Evolutionary conservation across 2,888 invertebrate genomes (phyloP).

Genomic region (Pyrrhosoma nymphula): DNA sequence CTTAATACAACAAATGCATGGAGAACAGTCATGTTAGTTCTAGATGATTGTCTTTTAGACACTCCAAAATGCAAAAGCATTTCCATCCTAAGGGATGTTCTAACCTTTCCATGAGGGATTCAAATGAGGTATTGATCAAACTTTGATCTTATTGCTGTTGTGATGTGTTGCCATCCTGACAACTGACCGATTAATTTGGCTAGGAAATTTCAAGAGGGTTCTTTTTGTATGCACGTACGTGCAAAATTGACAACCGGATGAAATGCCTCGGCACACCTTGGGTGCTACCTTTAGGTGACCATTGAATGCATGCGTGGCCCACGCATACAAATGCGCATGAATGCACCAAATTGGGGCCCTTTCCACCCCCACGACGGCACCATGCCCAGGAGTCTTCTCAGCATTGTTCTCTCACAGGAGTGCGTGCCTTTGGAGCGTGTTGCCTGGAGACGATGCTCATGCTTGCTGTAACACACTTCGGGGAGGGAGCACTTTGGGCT

Average conservation of each 20-base stretch:
- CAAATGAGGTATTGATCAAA: conserved; percentile 63
- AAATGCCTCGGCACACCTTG: conserved; percentile 30
- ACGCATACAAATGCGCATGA: neutral
- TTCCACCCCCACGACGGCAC: neutral
- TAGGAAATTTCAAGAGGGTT: conserved; percentile 51
- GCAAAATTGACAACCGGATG: conserved; percentile 37
- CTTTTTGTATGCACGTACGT: neutral
- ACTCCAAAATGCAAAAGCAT: conserved; percentile 52
- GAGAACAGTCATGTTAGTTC: conserved; percentile 44
- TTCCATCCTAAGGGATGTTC: neutral
- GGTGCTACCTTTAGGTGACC: neutral
- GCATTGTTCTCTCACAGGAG: neutral
- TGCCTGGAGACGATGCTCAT: neutral
- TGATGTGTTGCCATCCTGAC: conserved; percentile 43
- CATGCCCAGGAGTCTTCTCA: neutral
- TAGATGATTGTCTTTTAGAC: conserved; percentile 45
- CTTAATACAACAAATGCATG: conserved; percentile 38
- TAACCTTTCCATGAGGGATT: conserved; percentile 47
- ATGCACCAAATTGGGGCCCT: neutral
- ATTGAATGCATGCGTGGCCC: neutral
- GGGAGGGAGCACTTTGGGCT: neutral
- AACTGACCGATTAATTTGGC: conserved; percentile 44
- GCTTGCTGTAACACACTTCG: neutral
- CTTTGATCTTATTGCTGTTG: conserved; percentile 64
- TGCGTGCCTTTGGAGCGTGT: neutral